Conservation (phyloP, 2,888 invertebrate species). For the Melieria crassipennis region DNA sequence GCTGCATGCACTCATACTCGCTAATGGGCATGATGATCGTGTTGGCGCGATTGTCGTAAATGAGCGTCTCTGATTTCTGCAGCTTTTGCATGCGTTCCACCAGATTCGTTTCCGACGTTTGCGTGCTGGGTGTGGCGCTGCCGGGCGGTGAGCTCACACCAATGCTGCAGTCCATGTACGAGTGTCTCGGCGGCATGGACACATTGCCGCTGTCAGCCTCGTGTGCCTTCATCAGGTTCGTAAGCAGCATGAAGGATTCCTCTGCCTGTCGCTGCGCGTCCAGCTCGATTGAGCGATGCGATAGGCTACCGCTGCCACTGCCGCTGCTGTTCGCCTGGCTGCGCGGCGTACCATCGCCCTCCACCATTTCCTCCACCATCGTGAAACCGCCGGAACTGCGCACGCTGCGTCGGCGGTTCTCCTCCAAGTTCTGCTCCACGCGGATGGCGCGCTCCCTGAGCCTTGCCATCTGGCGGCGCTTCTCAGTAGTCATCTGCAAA, state of each 20-base stretch:
- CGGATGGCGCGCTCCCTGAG: slow-evolving; percentile 53
- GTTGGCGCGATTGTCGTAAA: slow-evolving; percentile 56
- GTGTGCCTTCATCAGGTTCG: slow-evolving; percentile 37
- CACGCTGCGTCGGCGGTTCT: slow-evolving; percentile 11
- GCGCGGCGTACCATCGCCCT: background rate
- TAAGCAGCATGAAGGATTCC: slow-evolving; percentile 40
- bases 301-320: slow-evolving; percentile 22
- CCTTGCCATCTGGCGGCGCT: slow-evolving; percentile 52
- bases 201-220: background rate
- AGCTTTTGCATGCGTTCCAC: slow-evolving; percentile 47
- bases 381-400: background rate
- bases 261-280: slow-evolving; percentile 3
- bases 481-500: slow-evolving; percentile 59
- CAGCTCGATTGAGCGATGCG: slow-evolving; percentile 24
- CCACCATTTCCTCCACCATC: slow-evolving; percentile 2
- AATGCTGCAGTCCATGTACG: background rate
- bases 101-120: slow-evolving; percentile 8
- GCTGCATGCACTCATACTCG: slow-evolving; percentile 36
- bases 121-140: background rate
- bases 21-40: slow-evolving; percentile 46
- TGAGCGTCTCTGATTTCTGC: slow-evolving; percentile 57
- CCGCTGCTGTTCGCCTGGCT: slow-evolving; percentile 1
- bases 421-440: slow-evolving; percentile 49
- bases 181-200: background rate
- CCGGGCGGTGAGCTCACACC: background rate